These are phyloP conservation scores for Nasonia vitripennis DNA, from an alignment of 1,140 invertebrate species.

Conservation along the genomic window DNA sequence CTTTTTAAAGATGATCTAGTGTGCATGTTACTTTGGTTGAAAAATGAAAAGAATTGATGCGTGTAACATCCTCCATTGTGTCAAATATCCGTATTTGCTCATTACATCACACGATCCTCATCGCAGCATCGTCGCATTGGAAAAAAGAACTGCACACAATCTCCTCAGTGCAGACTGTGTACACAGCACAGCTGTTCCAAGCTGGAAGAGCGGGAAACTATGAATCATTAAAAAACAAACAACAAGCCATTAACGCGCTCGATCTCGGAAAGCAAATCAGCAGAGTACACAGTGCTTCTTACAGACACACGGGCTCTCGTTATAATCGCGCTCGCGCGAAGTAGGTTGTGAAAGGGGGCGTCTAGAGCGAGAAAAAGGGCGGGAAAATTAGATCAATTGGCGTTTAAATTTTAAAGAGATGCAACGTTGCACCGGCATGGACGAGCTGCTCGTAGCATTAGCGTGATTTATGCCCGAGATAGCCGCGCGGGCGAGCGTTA, in stretches of 20 bases:
- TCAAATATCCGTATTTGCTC: too few species aligned
- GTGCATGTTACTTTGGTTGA: too few species aligned
- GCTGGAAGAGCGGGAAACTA: neutral
- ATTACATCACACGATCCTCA: too few species aligned
- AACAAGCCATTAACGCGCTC: neutral
- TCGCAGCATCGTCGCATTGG: too few species aligned
- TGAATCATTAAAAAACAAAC: neutral
- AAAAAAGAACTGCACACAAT: neutral
- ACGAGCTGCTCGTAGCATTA: neutral
- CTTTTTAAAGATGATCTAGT: too few species aligned
- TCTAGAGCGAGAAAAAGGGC: neutral
- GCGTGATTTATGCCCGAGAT: slow-evolving; percentile 25
- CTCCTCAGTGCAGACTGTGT: neutral
- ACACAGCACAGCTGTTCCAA: neutral
- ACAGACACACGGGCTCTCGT: neutral
- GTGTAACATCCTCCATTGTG: too few species aligned
- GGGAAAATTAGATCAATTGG: neutral
- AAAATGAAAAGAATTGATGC: too few species aligned
- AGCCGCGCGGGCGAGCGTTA: neutral
- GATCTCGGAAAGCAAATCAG: neutral
- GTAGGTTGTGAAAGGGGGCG: neutral
- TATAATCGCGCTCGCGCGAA: neutral
- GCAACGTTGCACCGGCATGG: neutral
- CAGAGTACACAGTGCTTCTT: neutral
- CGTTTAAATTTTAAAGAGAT: slow-evolving; percentile 28